Percentiles rank a stretch among this genome's conserved stretches.
phyloP scores from a whole-genome alignment of 2,888 invertebrate genomes.

The Griposia aprilina region DNA sequence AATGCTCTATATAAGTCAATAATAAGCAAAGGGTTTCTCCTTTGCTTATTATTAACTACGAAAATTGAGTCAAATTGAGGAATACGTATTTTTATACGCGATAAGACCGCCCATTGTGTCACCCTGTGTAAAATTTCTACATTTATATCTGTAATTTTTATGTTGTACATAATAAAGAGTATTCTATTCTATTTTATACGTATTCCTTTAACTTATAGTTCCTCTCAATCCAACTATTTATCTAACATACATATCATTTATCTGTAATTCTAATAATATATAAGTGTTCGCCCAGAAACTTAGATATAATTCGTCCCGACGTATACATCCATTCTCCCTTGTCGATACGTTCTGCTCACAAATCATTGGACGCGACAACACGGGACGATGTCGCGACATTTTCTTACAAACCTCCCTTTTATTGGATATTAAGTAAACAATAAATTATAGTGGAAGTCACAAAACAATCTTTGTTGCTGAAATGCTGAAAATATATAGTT shows the following conservation, averaged over 20 bases:
- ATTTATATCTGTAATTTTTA: no score
- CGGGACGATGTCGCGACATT: slow-evolving; percentile 54
- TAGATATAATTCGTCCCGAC: slow-evolving; percentile 49
- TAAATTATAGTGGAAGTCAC: slow-evolving; percentile 44
- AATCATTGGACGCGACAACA: slow-evolving; percentile 67
- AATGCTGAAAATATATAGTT: slow-evolving; percentile 21
- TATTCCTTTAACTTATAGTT: neutral
- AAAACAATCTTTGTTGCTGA: slow-evolving; percentile 19
- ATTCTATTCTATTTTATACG: neutral
- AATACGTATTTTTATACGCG: no score
- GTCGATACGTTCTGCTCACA: slow-evolving; percentile 66
- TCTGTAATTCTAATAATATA: slow-evolving; percentile 34
- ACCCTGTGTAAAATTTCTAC: no score
- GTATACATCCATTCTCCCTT: slow-evolving; percentile 55
- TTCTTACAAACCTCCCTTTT: slow-evolving; percentile 49
- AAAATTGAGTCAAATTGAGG: no score
- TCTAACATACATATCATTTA: slow-evolving; percentile 2
- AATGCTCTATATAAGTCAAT: no score
- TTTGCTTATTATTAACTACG: no score
- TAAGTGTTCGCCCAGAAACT: slow-evolving; percentile 15
- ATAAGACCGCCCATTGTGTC: no score
- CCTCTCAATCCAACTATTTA: neutral
- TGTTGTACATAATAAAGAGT: no score
- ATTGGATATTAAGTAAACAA: slow-evolving; percentile 56
- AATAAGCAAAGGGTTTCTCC: no score